Base-by-base conservation (phyloP, 35 echinoderm and acorn worm species). In the Eucidaris tribuloides region DNA sequence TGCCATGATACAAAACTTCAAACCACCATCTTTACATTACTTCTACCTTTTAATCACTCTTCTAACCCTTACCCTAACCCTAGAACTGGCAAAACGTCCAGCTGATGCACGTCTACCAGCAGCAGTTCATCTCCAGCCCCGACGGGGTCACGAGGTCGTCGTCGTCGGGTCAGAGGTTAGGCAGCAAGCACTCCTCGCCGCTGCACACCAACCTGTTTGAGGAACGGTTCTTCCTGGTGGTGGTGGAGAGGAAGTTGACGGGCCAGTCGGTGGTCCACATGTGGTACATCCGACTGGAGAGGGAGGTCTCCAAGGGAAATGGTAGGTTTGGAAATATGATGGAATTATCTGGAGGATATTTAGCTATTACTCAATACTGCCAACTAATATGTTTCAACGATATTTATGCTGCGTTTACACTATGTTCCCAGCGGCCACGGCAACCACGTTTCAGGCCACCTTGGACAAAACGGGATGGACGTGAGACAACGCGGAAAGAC, bases 71-170 rank as follows among this genome's bases (percentile, higher is more conserved):
- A n/a, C n/a, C n/a, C n/a, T n/a, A n/a, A 70, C 62, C 41, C 36
- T 78, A 99, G 96, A 90, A 93, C 56, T 99, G 96, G 96, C 86
- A 99, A 39, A 99, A 92, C 74, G 96, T 99, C 2, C 96, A 99
- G 70, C 79, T 99, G 36, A 99, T 99, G 96, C 96, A 99, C 82
- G 87, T 90, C 3, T 99, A 93, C 83, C 96, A 92, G 37, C 86
- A 99, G 50, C 90, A 99, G 78, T 93, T 92, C 49, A 90, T 99
- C 46, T 62, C 83, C 14, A 87, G 87, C 59, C 29, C 39, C 15
- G 24, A 36, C 60, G 42, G 50, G 22, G 17, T 20, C 43, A n/a
- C 9, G 70, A 7, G 15, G n/a, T 29, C 57, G 31, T 81, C 42
- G 40, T 34, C 19, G 45, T 79, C 17, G 19, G 39, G 34, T 28